Evolutionary conservation across 2,113 vertebrate genomes (phyloP).

Genomic region (Xyrauchen texanus): DNA sequence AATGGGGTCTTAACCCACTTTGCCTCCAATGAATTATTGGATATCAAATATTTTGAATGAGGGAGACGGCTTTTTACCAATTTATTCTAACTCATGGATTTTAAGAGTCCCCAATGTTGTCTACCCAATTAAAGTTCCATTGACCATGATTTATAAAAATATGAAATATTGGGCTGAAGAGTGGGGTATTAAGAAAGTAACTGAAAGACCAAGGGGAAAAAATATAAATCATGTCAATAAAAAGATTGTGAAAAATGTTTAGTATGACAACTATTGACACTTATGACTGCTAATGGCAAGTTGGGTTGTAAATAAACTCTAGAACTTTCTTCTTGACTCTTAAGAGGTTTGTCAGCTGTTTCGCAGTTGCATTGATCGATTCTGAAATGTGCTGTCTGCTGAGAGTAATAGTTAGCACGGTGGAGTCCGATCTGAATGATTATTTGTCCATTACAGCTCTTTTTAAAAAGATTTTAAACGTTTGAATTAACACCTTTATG

Average conservation of each 20-base stretch:
- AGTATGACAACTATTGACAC: conserved; percentile 20
- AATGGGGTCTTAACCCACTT: conserved; percentile 10
- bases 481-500: no score
- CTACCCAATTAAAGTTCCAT: background rate
- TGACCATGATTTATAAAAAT: background rate
- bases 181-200: background rate
- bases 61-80: background rate
- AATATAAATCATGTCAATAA: background rate
- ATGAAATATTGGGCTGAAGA: conserved; percentile 10
- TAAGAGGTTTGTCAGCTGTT: conserved; percentile 7
- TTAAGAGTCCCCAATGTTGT: background rate
- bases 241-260: conserved; percentile 8
- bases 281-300: no score
- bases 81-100: no score
- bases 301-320: conserved; percentile 43
- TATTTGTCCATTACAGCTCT: no score
- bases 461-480: no score
- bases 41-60: background rate
- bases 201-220: conserved; percentile 21
- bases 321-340: conserved; percentile 10
- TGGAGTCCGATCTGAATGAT: no score
- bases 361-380: conserved; percentile 24
- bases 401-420: no score
- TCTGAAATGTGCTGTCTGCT: background rate
- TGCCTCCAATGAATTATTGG: conserved; percentile 3